A percentile compares a stretch with the other conserved stretches of the same genome.
phyloP scores from a whole-genome alignment of 2,797 vertebrate species.

The Serranus cabrilla region DNA sequence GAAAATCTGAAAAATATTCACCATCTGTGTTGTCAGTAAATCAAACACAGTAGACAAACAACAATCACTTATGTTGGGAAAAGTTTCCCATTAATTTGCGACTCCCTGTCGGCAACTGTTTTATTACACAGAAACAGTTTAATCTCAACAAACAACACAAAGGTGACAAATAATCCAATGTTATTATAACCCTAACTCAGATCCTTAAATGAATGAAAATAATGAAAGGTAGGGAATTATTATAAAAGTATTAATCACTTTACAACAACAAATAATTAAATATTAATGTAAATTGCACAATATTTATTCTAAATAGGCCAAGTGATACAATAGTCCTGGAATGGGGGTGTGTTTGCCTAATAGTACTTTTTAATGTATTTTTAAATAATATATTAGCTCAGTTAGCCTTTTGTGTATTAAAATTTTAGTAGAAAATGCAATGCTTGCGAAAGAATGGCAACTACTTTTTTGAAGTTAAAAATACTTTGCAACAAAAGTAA shows the following conservation, averaged over 20 bases:
- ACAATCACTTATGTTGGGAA: neutral
- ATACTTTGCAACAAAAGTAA: constrained; percentile 28
- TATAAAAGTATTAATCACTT: neutral
- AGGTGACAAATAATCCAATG: neutral
- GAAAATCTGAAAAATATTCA: neutral
- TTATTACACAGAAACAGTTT: neutral
- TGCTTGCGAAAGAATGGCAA: constrained; percentile 6
- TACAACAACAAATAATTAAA: neutral
- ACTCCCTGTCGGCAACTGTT: neutral
- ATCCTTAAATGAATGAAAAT: neutral
- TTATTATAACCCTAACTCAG: neutral
- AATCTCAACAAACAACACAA: neutral
- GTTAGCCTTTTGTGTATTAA: neutral
- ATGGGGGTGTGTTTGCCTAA: neutral
- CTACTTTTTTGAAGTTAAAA: constrained; percentile 2
- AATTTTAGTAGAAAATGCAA: constrained; percentile 5
- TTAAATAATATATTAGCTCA: neutral
- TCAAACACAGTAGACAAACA: neutral
- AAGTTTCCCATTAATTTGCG: neutral
- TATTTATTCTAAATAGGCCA: neutral
- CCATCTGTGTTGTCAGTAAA: constrained; percentile 4
- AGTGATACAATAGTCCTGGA: neutral
- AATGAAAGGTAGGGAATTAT: neutral
- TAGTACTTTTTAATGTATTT: neutral
- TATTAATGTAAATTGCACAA: neutral